Conservation (phyloP, 2,113 vertebrate species). For the Benitochromis conjunctus region DNA sequence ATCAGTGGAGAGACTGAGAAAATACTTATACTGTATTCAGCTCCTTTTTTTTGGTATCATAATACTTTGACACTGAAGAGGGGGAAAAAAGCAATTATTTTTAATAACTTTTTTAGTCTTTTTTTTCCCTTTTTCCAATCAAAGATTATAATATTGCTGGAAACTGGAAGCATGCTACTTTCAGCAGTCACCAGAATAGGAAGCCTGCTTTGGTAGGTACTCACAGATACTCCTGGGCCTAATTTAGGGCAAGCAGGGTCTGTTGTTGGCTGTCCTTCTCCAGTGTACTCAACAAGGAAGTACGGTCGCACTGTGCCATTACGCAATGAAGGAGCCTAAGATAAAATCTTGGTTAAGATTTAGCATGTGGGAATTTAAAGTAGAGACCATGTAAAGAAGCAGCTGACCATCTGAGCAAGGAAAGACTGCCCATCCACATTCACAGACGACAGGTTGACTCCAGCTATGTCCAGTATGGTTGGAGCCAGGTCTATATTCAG, state of each 20-base stretch:
- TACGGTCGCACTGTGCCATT: constrained; percentile 64
- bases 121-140: not conserved
- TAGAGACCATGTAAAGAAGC: not conserved
- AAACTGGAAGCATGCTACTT: not conserved
- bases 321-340: constrained; percentile 66
- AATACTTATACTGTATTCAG: not conserved
- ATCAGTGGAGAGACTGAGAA: not conserved
- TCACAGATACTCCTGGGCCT: constrained; percentile 75
- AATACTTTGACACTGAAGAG: not conserved
- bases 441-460: constrained; percentile 57
- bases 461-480: constrained; percentile 77
- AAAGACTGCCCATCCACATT: constrained; percentile 77
- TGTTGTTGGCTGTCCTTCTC: constrained; percentile 58
- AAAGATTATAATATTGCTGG: not conserved
- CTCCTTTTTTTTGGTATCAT: not conserved
- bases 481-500: constrained; percentile 76
- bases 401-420: constrained; percentile 74
- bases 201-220: constrained; percentile 3
- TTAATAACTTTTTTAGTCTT: not conserved
- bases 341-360: not conserved
- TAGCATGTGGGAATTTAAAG: not conserved
- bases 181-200: not conserved
- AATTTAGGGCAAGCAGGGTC: constrained; percentile 74
- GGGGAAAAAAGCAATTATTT: not conserved
- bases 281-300: constrained; percentile 77